Evolutionary conservation across 2,113 vertebrate species (phyloP).

Genomic region (Cygnus atratus): DNA sequence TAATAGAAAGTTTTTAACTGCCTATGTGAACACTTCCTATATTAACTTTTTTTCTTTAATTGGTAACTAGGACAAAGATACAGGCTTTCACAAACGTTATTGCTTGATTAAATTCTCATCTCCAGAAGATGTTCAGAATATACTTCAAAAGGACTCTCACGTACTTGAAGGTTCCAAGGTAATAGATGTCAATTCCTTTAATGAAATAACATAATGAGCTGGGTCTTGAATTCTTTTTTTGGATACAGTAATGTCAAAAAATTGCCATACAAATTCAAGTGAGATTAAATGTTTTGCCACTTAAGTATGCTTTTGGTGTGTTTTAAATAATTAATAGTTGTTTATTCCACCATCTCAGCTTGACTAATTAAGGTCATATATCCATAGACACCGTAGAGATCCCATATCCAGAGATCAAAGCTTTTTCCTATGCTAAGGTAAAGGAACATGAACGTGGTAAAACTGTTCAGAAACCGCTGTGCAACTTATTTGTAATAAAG

Average conservation of each 20-base stretch:
- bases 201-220: not conserved
- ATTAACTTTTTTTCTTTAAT: not conserved
- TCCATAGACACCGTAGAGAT: not conserved
- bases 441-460: not conserved
- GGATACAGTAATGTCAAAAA: not conserved
- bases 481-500: not conserved
- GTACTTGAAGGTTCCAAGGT: conserved; percentile 88
- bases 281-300: not conserved
- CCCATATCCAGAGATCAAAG: not conserved
- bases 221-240: not conserved
- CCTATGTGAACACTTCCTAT: not conserved
- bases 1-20: not conserved
- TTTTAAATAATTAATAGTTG: not conserved
- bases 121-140: conserved; percentile 80
- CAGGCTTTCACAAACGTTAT: conserved; percentile 89
- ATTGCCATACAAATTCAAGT: not conserved
- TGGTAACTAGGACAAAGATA: conserved; percentile 82
- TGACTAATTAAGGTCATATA: not conserved
- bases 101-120: conserved; percentile 84
- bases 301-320: not conserved
- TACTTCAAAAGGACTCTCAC: conserved; percentile 86
- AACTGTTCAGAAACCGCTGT: not conserved
- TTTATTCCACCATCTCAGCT: not conserved
- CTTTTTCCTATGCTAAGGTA: not conserved
- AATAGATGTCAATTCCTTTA: not conserved